Conservation (phyloP, 1,140 invertebrate species). For the Hydropsyche tenuis region DNA sequence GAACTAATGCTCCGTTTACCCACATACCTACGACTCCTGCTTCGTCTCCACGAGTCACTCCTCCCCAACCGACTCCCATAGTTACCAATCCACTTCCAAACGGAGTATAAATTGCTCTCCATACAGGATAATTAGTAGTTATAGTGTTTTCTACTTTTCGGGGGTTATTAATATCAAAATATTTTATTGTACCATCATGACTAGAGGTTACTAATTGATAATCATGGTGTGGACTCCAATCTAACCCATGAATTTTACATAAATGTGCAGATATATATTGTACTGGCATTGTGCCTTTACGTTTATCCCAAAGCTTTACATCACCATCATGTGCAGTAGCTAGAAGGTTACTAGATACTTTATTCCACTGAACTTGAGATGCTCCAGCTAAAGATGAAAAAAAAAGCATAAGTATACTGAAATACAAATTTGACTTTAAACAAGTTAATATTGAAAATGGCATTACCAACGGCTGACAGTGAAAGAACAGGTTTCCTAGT, state of each 20-base stretch:
- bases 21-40: conserved; percentile 61
- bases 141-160: conserved; percentile 81
- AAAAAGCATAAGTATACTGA: conserved; percentile 4
- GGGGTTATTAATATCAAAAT: conserved; percentile 89
- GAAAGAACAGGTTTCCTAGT: conserved; percentile 79
- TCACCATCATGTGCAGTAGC: conserved; percentile 96
- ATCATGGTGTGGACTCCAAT: conserved; percentile 89
- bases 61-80: conserved; percentile 68
- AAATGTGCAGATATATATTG: conserved; percentile 94
- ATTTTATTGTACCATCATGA: conserved; percentile 94
- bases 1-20: conserved; percentile 58
- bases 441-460: background rate
- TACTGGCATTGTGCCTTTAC: conserved; percentile 84
- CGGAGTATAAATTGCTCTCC: conserved; percentile 91
- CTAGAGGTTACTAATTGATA: conserved; percentile 89
- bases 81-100: conserved; percentile 93
- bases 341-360: conserved; percentile 79
- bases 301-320: conserved; percentile 93
- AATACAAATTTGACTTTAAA: background rate
- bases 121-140: conserved; percentile 86
- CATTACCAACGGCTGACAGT: conserved; percentile 77
- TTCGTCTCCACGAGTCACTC: conserved; percentile 59
- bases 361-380: conserved; percentile 93
- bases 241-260: conserved; percentile 90
- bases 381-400: conserved; percentile 73